phyloP scores from a whole-genome alignment of 1,140 invertebrate species.

The Philotrypesis tridentata region DNA sequence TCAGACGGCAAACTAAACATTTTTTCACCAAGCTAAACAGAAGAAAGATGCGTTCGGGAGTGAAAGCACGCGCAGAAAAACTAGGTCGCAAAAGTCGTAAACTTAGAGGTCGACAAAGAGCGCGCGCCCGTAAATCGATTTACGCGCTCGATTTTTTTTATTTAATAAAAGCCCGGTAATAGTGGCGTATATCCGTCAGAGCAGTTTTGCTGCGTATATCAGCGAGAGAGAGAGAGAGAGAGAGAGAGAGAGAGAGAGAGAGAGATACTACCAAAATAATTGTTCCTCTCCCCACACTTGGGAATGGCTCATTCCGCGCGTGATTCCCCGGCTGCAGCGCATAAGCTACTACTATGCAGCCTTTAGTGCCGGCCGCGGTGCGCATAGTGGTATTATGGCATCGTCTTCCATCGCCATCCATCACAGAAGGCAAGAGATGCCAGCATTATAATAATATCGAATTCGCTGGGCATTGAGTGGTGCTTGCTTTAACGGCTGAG shows the following conservation, averaged over 20 bases:
- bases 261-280: background rate
- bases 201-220: too few relatives aligned
- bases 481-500: background rate
- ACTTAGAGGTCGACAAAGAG: background rate
- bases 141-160: background rate
- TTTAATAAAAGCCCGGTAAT: conserved; percentile 32
- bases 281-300: background rate
- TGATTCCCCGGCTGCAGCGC: conserved; percentile 4
- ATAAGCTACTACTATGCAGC: background rate
- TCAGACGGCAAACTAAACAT: too few relatives aligned
- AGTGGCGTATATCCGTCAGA: background rate
- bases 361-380: background rate
- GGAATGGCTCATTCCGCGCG: background rate
- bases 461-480: background rate
- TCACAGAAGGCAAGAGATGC: background rate
- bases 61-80: background rate
- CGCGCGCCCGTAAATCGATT: background rate
- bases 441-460: conserved; percentile 10
- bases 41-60: background rate
- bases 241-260: background rate
- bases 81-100: background rate
- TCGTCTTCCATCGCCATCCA: background rate
- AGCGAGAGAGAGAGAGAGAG: background rate
- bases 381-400: conserved; percentile 7
- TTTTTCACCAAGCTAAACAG: background rate